Evolutionary conservation across 2,888 invertebrate genomes (phyloP).

Genomic region (Papilio protenor): DNA sequence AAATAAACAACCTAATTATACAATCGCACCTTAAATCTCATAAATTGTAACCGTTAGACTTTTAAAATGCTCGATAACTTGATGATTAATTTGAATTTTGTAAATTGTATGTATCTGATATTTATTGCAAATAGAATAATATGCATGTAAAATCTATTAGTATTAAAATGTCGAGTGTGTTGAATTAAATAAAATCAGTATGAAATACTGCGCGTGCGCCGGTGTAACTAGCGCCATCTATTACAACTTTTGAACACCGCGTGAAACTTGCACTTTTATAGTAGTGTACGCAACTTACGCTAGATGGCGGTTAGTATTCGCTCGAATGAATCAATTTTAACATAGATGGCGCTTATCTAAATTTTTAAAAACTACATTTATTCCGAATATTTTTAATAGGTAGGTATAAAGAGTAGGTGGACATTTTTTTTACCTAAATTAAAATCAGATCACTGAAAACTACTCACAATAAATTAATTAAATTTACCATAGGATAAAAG

Average conservation of each 20-base stretch:
- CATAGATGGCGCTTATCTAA: constrained; percentile 29
- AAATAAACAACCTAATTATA: constrained; percentile 16
- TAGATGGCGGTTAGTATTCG: background rate
- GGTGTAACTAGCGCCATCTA: constrained; percentile 66
- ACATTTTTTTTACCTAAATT: background rate
- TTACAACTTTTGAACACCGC: constrained; percentile 1
- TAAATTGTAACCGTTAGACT: background rate
- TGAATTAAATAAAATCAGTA: background rate
- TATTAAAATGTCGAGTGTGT: background rate
- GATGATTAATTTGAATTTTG: background rate
- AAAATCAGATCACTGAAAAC: too few species aligned
- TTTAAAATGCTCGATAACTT: background rate
- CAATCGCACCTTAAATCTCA: background rate
- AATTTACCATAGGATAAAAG: too few species aligned
- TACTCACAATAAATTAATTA: too few species aligned
- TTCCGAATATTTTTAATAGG: background rate
- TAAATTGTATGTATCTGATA: background rate
- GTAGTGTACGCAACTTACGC: background rate
- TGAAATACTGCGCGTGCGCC: constrained; percentile 26
- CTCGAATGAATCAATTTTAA: background rate
- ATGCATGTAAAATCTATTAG: background rate
- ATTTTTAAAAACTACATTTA: constrained; percentile 46
- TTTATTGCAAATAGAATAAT: background rate
- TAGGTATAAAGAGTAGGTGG: background rate
- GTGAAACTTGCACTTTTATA: background rate